Conservation (phyloP, 2,888 invertebrate genomes). For the Sphecodes monilicornis region DNA sequence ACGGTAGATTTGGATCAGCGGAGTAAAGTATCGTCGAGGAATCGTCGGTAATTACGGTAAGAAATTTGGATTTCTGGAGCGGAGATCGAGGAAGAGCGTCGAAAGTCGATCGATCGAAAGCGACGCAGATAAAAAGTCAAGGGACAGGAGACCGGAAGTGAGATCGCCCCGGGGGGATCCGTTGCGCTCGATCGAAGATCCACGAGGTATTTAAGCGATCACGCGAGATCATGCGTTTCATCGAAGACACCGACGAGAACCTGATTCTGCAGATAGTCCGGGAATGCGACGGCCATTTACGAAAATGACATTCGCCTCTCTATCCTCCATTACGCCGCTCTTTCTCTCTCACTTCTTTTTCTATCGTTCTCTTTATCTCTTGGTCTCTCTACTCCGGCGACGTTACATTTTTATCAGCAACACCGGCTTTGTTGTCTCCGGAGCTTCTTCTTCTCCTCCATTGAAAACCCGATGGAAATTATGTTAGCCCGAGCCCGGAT, state of each 20-base stretch:
- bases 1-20: no score
- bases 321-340: not conserved
- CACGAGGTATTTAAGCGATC: not conserved
- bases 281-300: slow-evolving; percentile 32
- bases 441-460: slow-evolving; percentile 28
- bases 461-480: slow-evolving; percentile 57
- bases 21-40: not conserved
- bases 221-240: not conserved
- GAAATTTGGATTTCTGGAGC: slow-evolving; percentile 4
- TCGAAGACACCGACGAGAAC: not conserved
- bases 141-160: slow-evolving; percentile 22
- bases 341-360: no score
- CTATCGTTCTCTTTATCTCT: not conserved
- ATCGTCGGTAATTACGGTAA: not conserved
- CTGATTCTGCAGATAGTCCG: slow-evolving; percentile 35
- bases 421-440: slow-evolving; percentile 13
- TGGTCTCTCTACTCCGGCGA: not conserved
- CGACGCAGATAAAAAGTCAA: not conserved
- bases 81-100: not conserved
- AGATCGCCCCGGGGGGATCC: not conserved
- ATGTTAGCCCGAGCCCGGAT: slow-evolving; percentile 30
- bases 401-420: slow-evolving; percentile 21
- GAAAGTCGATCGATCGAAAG: slow-evolving; percentile 12
- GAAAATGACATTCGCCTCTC: slow-evolving; percentile 39
- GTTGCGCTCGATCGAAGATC: slow-evolving; percentile 13